These are phyloP conservation scores for Ormyrus pomaceus DNA, from an alignment of 2,888 invertebrate genomes.

Conservation along the genomic window DNA sequence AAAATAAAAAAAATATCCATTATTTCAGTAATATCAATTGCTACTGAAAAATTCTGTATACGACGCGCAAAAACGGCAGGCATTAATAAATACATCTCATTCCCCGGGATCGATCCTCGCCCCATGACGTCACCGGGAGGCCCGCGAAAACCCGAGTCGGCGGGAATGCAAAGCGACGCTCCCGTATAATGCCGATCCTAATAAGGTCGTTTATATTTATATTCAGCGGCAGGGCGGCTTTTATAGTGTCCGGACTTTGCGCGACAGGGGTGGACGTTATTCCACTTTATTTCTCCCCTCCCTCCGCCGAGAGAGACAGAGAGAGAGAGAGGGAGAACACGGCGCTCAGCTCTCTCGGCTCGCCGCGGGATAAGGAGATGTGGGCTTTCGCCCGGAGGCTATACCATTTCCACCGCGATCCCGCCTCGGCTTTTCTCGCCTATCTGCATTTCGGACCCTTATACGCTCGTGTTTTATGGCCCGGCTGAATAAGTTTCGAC, in stretches of 20 bases:
- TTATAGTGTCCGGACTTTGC: constrained; percentile 62
- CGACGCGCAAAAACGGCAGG: neutral
- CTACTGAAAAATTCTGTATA: neutral
- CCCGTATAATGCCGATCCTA: constrained; percentile 55
- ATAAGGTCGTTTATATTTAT: constrained; percentile 73
- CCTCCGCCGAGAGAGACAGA: neutral
- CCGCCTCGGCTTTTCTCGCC: neutral
- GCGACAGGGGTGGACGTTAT: constrained; percentile 22
- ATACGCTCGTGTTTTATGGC: neutral
- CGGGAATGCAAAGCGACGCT: constrained; percentile 49
- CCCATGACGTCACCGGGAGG: constrained; percentile 19
- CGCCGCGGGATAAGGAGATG: neutral
- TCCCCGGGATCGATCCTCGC: neutral
- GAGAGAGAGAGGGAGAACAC: neutral
- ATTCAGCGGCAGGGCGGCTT: constrained; percentile 67
- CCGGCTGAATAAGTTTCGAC: too few species aligned
- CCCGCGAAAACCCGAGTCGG: constrained; percentile 25
- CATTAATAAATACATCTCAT: too few species aligned
- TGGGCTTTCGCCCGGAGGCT: neutral
- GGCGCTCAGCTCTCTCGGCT: neutral
- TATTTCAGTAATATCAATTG: neutral
- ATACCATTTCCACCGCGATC: constrained; percentile 26
- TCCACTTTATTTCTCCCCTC: constrained; percentile 43
- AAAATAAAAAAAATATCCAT: too few species aligned
- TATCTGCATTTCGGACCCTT: neutral